Base-by-base conservation (phyloP, 2,797 vertebrate species). In the Choloepus didactylus region DNA sequence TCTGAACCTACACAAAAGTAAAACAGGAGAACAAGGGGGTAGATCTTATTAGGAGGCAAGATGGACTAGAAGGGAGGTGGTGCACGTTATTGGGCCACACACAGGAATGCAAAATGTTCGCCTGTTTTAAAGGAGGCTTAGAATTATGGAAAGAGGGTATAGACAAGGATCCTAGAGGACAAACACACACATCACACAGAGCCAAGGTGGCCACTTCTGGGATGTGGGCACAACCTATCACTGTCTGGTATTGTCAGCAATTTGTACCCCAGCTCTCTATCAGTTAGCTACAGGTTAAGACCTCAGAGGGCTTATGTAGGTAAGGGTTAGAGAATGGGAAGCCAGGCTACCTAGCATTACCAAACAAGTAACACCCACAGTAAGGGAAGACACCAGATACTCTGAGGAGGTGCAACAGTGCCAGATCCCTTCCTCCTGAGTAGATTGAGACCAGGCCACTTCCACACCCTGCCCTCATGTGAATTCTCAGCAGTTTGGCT, bases 1-100 rank as follows among this genome's bases (percentile, higher is more conserved):
- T 99, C 98, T 99, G 99, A 97, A 99, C 99, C 99, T 99, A 97
- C 64, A 59, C 15, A 19, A 51, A 9, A 84, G 66, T 16, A 59
- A 66, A 44, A 84, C 0, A 51, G 12, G 89, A 81, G 19, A 56
- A 70, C 23, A 44, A 94, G 80, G 29, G 89, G 89, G 29, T 21
- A 5, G 21, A 21, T 86, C 46, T 49, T 15, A 23, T 4, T 6
- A 72, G 70, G 35, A 23, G 35, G 60, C 49, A 62, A 49, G 21
- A 38, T 31, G 12, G 15, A 35, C 44, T 31, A 16, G 6, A 73
- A 59, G 81, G 64, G 35, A 54, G 31, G 41, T 27, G 25, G 41
- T 27, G 25, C 2, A 6, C 1, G 23, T 5, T 11, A 49, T 0
- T 62, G 49, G 35, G 51, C 21, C n/a, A 72, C 29, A 35, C 5